Evolutionary conservation across 37 sponge, comb jelly and placozoan genomes (phyloP), one percentile per base, ranked within the genome.

Genomic region (Spongilla lacustris): DNA sequence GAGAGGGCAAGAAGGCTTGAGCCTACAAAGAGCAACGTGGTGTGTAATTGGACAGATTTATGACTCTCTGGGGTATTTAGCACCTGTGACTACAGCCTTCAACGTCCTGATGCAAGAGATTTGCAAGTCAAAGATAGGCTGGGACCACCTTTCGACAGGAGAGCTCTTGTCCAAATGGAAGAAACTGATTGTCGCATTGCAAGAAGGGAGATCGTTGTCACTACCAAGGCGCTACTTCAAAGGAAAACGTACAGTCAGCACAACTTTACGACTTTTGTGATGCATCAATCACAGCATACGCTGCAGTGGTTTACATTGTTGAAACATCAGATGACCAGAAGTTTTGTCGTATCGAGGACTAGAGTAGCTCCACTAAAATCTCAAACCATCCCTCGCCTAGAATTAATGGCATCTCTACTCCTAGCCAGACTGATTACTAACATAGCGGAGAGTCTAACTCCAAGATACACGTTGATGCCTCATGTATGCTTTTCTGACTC

Each of bases 401-500:
- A 81, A 34, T 34, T 81, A n/a, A 9, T 81, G 9, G 31, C 81
- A 36, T 69, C 81, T 34, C 38, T 81, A n/a, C 81, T 81, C 26
- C 70, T 81, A 26, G 70, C 70, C 32, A 28, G 70, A 34, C 81
- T 81, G 23, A 81, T 81, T 5, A 68, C 69, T 34, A 81, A 67
- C 19, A 32, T 80, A 17, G n/a, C 81, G 19, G 68, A 81, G 26
- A 68, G 70, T 81, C 68, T 80, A 26, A 30, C 68, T 80, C 31
- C 68, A 30, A 66, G 33, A 67, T 68, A 36, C 32, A 68, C 31
- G 2, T 32, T 84, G 76, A 31, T 26, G n/a, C 31, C 31, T 21
- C 76, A 23, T 19, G 31, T 29, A 76, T 84, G 85, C 31, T 84
- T 58, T 32, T 76, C 76, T 32, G 85, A 84, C 77, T 84, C 85